Base-by-base conservation (phyloP, 2,797 vertebrate genomes). In the Crocodylus rhombifer region DNA sequence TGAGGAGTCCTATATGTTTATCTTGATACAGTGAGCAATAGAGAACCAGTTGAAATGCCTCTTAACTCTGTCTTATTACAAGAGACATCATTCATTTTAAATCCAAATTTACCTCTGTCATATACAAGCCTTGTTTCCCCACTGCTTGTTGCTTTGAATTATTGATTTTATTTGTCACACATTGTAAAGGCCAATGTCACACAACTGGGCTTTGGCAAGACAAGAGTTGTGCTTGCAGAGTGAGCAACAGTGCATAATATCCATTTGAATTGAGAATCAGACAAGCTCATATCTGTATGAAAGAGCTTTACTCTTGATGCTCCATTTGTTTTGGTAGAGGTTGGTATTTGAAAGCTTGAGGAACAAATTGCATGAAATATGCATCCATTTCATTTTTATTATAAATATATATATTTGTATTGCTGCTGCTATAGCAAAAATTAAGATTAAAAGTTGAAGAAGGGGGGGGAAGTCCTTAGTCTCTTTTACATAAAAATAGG, bases 371-470 rank as follows among this genome's bases (percentile, higher is more conserved):
- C 17, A 36, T 9, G 61, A 71, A 84, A 71, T 51, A 83, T n/a
- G 1, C n/a, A 26, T 1, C 1, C 4, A 17, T 1, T 21, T 73
- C 20, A 1, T 77, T 73, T 67, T 3, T 1, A 23, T 69, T 64
- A 77, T 7, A 4, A 60, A 18, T 0, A 5, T 1, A 16, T 15
- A 12, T 85, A 79, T 36, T 36, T 69, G 33, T 33, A 42, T 42
- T 21, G 2, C 33, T 57, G 84, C 11, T 74, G 14, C 58, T 77
- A 21, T 77, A 86, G 10, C 12, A 79, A 88, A 64, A 69, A 25
- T 0, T 21, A 76, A 87, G 92, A 78, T 17, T 16, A 33, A 33
- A 2, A 51, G 1, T 55, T 67, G 55, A 80, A 63, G 1, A 10
- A 3, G 33, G 2, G 80, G 75, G 30, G 73, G 86, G 55, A 77